A percentile compares a stretch with the other conserved stretches of the same genome.
Conservation (phyloP, 2,797 vertebrate genomes). For the Etheostoma nigrum region DNA sequence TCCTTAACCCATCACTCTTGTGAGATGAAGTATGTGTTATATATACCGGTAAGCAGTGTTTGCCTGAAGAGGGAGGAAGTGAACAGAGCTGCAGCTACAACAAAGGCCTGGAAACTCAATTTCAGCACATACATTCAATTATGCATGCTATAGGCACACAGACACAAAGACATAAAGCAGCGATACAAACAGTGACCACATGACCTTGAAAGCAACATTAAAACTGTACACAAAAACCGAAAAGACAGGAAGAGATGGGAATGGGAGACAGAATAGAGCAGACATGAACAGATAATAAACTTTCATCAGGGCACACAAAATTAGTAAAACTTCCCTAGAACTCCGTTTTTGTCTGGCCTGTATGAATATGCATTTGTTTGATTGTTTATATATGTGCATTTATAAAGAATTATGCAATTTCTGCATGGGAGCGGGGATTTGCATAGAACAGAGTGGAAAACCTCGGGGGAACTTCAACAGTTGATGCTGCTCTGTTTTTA, state of each 20-base stretch:
- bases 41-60: slow-evolving; percentile 33
- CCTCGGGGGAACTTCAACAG: slow-evolving; percentile 26
- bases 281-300: slow-evolving; percentile 21
- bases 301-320: slow-evolving; percentile 12
- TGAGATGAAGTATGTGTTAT: slow-evolving; percentile 29
- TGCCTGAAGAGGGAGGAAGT: slow-evolving; percentile 44
- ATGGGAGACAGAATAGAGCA: not conserved
- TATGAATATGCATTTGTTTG: slow-evolving; percentile 48
- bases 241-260: slow-evolving; percentile 1
- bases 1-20: slow-evolving; percentile 42
- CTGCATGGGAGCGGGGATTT: slow-evolving; percentile 14
- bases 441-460: slow-evolving; percentile 37
- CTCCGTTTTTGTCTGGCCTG: slow-evolving; percentile 32
- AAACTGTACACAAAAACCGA: slow-evolving; percentile 33
- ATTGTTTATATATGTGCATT: slow-evolving; percentile 44
- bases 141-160: slow-evolving; percentile 44
- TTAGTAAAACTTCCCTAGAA: slow-evolving; percentile 28
- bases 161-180: slow-evolving; percentile 37
- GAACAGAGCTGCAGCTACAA: slow-evolving; percentile 39
- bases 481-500: slow-evolving; percentile 25
- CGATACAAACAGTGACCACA: slow-evolving; percentile 24
- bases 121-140: slow-evolving; percentile 63
- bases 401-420: slow-evolving; percentile 35
- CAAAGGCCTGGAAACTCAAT: slow-evolving; percentile 64
- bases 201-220: slow-evolving; percentile 49